Conservation (phyloP, 2,797 vertebrate genomes). For the Argya squamiceps region DNA sequence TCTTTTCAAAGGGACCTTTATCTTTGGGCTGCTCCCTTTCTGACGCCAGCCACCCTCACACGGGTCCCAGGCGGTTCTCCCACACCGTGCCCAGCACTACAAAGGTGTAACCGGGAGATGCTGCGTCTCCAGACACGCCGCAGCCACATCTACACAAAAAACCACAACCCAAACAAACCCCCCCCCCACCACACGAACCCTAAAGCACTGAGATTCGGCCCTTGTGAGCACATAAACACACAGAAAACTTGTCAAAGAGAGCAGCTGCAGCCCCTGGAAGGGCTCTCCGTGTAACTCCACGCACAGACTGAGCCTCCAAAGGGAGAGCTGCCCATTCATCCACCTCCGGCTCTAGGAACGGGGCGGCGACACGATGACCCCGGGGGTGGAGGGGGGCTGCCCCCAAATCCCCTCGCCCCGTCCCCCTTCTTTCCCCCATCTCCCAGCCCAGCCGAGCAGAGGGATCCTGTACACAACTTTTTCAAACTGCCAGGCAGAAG, state of each 20-base stretch:
- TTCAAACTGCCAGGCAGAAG: conserved; percentile 53
- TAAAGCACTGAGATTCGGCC: not conserved
- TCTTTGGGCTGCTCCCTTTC: not conserved
- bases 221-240: not conserved
- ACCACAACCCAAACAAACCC: not conserved
- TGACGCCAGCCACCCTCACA: not conserved
- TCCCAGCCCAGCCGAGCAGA: not conserved
- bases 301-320: not conserved
- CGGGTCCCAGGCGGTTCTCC: not conserved
- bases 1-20: not conserved
- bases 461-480: conserved; percentile 38
- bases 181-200: not conserved
- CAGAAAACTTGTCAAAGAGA: not conserved
- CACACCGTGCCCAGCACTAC: not conserved
- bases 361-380: not conserved
- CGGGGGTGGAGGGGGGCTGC: not conserved
- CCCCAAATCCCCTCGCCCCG: not conserved
- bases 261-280: not conserved
- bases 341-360: fast-evolving
- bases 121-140: not conserved
- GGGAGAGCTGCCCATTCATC: not conserved
- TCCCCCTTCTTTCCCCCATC: not conserved
- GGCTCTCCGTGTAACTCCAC: not conserved
- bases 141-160: not conserved
- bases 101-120: not conserved